phyloP scores from a whole-genome alignment of 2,113 vertebrate species.

The Gorsachius goisagi region DNA sequence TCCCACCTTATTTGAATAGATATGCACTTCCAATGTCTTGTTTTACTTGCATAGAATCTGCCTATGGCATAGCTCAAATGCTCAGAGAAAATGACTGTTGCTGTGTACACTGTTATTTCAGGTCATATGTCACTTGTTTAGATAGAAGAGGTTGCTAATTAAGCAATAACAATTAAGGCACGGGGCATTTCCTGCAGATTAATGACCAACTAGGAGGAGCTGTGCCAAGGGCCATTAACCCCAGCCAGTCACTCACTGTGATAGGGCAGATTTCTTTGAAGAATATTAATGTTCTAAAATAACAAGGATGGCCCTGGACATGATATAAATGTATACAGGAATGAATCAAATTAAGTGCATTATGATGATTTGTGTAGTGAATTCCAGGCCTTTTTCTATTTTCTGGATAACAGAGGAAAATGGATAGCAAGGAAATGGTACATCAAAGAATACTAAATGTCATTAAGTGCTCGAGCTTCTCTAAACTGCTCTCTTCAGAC shows the following conservation, averaged over 20 bases:
- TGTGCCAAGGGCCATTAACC: conserved; percentile 45
- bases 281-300: conserved; percentile 11
- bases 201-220: conserved; percentile 49
- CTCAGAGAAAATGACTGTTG: background rate
- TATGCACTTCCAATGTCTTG: background rate
- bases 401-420: background rate
- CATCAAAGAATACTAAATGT: background rate
- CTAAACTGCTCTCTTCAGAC: background rate
- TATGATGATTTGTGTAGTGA: background rate
- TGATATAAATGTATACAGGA: background rate
- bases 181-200: conserved; percentile 42
- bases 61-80: background rate
- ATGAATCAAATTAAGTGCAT: background rate
- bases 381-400: background rate
- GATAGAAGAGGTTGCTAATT: conserved; percentile 37
- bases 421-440: background rate
- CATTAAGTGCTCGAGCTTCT: background rate
- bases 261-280: background rate
- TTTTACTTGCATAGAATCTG: background rate
- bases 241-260: background rate
- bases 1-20: background rate
- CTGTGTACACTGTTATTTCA: conserved; percentile 25
- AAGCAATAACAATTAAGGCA: conserved; percentile 64
- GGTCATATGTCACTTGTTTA: conserved; percentile 43
- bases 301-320: background rate